These are phyloP conservation scores for Daubentonia madagascariensis DNA, from an alignment of 2,113 vertebrate genomes.

Conservation along the genomic window DNA sequence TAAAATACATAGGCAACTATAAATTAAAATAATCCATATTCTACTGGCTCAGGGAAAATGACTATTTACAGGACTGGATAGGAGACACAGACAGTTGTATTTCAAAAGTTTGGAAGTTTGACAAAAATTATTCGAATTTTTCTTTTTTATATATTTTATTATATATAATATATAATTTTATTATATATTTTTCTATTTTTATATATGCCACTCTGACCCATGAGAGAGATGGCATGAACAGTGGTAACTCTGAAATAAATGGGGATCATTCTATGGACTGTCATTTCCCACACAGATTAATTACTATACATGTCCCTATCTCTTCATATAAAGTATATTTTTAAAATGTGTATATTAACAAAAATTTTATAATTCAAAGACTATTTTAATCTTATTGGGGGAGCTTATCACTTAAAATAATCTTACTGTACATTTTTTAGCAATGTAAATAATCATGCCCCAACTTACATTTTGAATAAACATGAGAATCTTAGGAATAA, in stretches of 20 bases:
- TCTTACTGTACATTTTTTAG: background rate
- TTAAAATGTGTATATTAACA: background rate
- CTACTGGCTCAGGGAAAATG: background rate
- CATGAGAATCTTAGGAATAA: slow-evolving; percentile 17
- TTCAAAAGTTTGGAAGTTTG: background rate
- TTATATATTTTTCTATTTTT: background rate
- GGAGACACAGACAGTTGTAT: background rate
- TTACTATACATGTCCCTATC: background rate
- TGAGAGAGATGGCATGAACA: background rate
- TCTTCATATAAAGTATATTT: background rate
- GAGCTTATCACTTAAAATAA: slow-evolving; percentile 9
- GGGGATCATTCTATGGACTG: background rate
- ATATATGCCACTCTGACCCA: background rate
- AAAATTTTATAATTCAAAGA: slow-evolving; percentile 28
- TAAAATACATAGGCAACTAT: slow-evolving; percentile 28
- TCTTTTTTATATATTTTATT: background rate
- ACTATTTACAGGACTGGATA: background rate
- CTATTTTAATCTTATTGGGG: background rate
- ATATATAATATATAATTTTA: too few species aligned
- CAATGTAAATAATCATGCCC: background rate
- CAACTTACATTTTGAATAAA: slow-evolving; percentile 34
- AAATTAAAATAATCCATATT: slow-evolving; percentile 43
- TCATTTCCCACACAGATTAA: background rate
- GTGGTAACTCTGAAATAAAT: background rate
- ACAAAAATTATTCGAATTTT: background rate